Percentiles rank a stretch among this genome's conserved stretches.
Evolutionary conservation across 2,797 vertebrate species (phyloP).

Genomic region (Brachyrhaphis roseni): DNA sequence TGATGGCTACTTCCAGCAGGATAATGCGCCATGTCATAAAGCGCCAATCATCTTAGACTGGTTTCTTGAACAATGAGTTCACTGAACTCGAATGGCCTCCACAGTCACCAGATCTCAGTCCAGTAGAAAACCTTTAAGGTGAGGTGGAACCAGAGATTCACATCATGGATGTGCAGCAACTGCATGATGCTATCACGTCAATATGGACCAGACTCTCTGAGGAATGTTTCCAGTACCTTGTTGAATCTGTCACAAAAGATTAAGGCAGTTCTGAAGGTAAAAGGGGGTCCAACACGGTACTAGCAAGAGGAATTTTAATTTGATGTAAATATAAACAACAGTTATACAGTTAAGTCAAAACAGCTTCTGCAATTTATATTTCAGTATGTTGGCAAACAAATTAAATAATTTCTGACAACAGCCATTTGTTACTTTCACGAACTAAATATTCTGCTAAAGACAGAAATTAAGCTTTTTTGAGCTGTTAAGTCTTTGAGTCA

Average conservation of each 20-base stretch:
- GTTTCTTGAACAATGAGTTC: neutral
- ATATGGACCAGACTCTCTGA: no score
- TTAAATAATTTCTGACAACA: neutral
- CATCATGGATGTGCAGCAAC: no score
- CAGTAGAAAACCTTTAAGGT: no score
- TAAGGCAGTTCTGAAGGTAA: no score
- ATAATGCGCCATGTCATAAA: neutral
- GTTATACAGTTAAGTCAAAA: no score
- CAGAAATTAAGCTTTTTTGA: neutral
- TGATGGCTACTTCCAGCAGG: neutral
- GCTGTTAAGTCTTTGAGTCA: neutral
- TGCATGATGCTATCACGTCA: no score
- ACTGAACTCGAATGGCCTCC: no score
- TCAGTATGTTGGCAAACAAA: neutral
- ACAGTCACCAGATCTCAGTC: no score
- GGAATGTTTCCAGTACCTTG: no score
- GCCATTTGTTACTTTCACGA: neutral
- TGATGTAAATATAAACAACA: neutral
- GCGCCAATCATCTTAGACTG: neutral
- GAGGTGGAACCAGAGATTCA: no score
- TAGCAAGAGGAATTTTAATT: neutral
- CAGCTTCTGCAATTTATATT: neutral
- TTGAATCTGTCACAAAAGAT: no score
- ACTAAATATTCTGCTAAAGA: neutral
- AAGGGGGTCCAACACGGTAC: no score